Evolutionary conservation across 2,888 invertebrate genomes (phyloP), one percentile per base, ranked within the genome.

Genomic region (Cerastoderma edule): DNA sequence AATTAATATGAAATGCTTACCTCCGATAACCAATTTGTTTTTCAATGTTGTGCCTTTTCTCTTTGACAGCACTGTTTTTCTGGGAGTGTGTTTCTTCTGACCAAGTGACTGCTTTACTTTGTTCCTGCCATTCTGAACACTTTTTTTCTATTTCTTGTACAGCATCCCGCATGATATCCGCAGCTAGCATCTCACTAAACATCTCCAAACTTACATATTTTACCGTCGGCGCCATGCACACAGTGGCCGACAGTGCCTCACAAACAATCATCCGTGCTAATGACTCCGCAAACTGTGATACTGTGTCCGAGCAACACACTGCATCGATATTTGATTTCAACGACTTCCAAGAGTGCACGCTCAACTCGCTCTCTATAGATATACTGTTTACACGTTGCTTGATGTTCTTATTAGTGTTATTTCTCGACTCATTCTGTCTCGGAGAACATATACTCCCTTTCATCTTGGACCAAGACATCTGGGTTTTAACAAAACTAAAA

Each of bases 281-380:
- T 19, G 53, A 71, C 16, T 85, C 85, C 3, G 85, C 87, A 78
- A 79, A 85, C 13, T 79, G 77, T 3, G 84, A 78, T 5, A 87
- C 73, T 33, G 80, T 67, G 5, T 72, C 73, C 19, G 50, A 60
- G 53, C 67, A 65, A 16, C 16, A 33, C 24, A 50, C 56, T n/a
- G 32, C 50, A 46, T 33, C 54, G 44, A 46, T 68, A 57, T 64
- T 74, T 30, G 79, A 82, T 19, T 60, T 71, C 22, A 63, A 32
- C 13, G 82, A 79, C 46, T 66, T 64, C 60, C 72, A 77, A 19
- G 81, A 83, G 8, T 74, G 27, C 2, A 30, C 75, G 48, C 81
- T 83, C 19, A 67, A 66, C 28, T 83, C 79, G 70, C 84, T 83
- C n/a, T 81, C 83, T 28, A 75, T 66, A 16, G 83, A 85, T 16